A percentile compares a stretch with the other conserved stretches of the same genome.
Conservation (phyloP, 1,140 invertebrate species). For the Tetramorium parvispinum region DNA sequence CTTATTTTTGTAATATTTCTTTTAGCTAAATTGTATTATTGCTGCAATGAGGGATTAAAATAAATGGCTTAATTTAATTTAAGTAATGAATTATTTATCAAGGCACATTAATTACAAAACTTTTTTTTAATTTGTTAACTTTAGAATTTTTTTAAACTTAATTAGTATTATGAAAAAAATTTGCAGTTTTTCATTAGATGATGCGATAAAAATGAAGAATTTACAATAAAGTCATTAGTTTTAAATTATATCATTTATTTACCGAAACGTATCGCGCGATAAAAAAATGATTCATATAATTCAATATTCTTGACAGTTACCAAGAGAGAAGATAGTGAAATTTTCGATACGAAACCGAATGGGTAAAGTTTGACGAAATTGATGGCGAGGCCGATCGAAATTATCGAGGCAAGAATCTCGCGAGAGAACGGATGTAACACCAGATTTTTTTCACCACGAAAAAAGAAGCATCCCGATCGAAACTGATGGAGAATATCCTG, state of each 20-base stretch:
- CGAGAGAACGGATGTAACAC: conserved; percentile 44
- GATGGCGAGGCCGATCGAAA: conserved; percentile 38
- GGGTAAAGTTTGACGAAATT: conserved; percentile 15
- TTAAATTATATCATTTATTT: background rate
- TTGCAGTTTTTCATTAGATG: background rate
- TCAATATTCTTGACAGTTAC: background rate
- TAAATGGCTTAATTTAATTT: background rate
- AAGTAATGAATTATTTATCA: background rate
- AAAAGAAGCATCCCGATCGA: conserved; percentile 38
- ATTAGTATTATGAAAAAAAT: background rate
- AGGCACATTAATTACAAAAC: background rate
- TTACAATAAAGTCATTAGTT: background rate
- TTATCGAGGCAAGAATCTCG: conserved; percentile 47
- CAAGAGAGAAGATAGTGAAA: background rate
- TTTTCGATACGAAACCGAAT: conserved; percentile 24
- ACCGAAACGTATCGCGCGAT: background rate
- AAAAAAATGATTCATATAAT: background rate
- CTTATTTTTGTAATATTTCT: background rate
- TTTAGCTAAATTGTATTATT: background rate
- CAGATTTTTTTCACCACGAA: conserved; percentile 36
- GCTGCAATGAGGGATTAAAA: background rate
- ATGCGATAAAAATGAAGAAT: background rate
- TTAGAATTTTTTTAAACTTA: background rate
- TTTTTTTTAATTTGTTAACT: conserved; percentile 13
- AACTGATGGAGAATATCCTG: conserved; percentile 72